Base-by-base conservation (phyloP, 2,888 invertebrate genomes). In the Conus canariensis region DNA sequence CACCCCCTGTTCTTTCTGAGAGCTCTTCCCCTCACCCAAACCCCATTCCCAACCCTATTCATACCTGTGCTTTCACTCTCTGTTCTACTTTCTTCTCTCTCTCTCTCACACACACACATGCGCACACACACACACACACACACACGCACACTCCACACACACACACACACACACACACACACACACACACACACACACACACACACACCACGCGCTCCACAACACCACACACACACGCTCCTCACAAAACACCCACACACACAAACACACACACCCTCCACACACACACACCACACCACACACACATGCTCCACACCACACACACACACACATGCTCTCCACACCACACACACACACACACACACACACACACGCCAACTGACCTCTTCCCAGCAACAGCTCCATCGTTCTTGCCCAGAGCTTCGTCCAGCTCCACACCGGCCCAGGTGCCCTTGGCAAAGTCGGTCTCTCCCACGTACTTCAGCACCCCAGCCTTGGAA, bases 401-500 rank as follows among this genome's bases (percentile, higher is more conserved):
- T 90, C 99, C 99, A 95, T 99, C 99, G 96, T 99, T 99, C 97
- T 99, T 99, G 89, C 99, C 99, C 91, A 98, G 97, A 0, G 98
- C 98, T 93, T 99, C 98, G 96, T 99, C 99, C 93, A 99, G 97
- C 96, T 99, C 99, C 45, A 99, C 98, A 58, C 99, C 99, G 92
- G 98, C 99, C 99, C 99, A 99, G 94, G 98, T 97, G 74, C 99
- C 99, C 70, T 97, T 96, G 0, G 99, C 99, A 96, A 99, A 99
- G 94, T 98, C 98, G 67, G 99, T 98, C 88, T 97, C 97, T 59
- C 99, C 99, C 92, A 99, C 97, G 96, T 97, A 99, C 93, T 98
- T 97, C 88, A 99, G 97, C 19, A 98, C 97, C 89, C 99, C 99
- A 22, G 98, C 97, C 96, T 99, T 99, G 8, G 95, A 95, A 94